phyloP scores from a whole-genome alignment of 2,888 invertebrate species.

The Coenonympha glycerion region DNA sequence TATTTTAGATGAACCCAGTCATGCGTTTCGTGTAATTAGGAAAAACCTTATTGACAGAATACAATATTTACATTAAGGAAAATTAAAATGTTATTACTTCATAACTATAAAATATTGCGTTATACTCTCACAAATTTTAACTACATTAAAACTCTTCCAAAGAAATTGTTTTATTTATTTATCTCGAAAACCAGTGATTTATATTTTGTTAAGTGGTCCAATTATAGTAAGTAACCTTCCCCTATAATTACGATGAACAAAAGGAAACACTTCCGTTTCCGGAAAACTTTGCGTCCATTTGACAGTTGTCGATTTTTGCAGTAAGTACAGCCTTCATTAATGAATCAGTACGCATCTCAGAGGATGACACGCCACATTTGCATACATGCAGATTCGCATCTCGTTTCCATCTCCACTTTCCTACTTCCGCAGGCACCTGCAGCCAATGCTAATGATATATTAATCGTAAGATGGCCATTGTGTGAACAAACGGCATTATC shows the following conservation, averaged over 20 bases:
- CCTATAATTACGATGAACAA: too few species aligned
- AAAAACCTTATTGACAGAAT: conserved; percentile 14
- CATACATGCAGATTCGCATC: conserved; percentile 32
- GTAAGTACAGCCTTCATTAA: conserved; percentile 27
- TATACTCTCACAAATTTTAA: too few species aligned
- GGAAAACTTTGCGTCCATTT: background rate
- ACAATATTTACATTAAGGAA: conserved; percentile 12
- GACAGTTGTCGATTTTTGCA: background rate
- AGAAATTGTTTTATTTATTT: background rate
- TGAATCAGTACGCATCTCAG: conserved; percentile 35
- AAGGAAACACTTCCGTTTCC: background rate
- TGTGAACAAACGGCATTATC: conserved; percentile 14
- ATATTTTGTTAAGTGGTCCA: too few species aligned
- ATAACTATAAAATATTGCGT: too few species aligned
- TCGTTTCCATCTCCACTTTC: conserved; percentile 54
- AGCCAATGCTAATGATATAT: conserved; percentile 56
- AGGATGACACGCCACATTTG: conserved; percentile 28
- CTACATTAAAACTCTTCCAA: too few species aligned
- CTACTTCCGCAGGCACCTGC: conserved; percentile 58
- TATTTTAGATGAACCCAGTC: conserved; percentile 16
- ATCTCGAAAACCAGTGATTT: too few species aligned
- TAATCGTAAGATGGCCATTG: conserved; percentile 17
- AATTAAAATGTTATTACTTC: background rate
- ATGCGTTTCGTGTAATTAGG: conserved; percentile 18
- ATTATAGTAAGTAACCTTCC: too few species aligned